phyloP scores from a whole-genome alignment of 2,113 vertebrate species.

The Orthonyx spaldingii region DNA sequence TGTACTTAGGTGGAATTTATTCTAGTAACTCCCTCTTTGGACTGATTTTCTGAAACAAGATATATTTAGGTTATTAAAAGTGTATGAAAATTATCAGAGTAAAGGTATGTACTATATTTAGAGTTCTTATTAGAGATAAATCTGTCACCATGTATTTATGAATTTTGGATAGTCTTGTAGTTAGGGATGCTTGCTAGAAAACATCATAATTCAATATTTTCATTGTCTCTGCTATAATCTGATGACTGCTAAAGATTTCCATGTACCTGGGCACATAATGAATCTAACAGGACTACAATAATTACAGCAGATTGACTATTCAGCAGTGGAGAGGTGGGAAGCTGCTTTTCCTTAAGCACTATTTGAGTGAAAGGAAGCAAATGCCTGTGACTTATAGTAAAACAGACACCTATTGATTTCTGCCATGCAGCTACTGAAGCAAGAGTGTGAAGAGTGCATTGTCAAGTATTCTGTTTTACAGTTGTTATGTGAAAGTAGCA shows the following conservation, averaged over 20 bases:
- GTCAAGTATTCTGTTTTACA: background rate
- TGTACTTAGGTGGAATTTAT: background rate
- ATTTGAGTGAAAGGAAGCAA: background rate
- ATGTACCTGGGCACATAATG: background rate
- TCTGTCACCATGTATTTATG: background rate
- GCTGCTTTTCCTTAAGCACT: background rate
- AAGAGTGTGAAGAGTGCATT: background rate
- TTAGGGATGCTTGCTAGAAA: background rate
- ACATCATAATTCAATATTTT: background rate
- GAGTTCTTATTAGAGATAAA: background rate
- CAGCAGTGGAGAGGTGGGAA: background rate
- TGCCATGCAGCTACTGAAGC: background rate
- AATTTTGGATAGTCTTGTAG: background rate
- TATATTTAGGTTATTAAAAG: background rate
- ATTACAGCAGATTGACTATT: background rate
- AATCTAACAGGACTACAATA: background rate
- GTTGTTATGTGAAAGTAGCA: background rate
- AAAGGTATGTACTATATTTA: background rate
- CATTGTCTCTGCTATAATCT: background rate
- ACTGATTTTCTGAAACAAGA: background rate
- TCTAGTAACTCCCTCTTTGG: background rate
- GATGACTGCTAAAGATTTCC: background rate
- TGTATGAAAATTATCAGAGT: background rate
- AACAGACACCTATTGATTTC: background rate
- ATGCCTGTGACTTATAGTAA: background rate